Evolutionary conservation across 2,797 vertebrate species (phyloP).

Genomic region (Anas georgica): DNA sequence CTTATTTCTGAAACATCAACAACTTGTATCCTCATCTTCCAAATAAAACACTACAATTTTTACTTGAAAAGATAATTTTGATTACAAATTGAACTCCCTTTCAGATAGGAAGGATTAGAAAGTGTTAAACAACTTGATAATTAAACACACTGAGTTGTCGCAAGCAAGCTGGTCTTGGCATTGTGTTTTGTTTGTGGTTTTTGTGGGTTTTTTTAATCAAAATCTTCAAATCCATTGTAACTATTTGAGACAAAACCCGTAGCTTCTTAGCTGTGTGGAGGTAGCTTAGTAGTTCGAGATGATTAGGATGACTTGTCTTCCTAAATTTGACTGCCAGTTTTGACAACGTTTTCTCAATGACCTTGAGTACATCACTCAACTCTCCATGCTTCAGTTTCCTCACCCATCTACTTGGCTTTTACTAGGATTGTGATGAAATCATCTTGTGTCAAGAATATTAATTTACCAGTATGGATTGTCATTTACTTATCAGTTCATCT

Average conservation of each 20-base stretch:
- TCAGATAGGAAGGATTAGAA: neutral
- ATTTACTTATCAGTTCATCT: constrained; percentile 21
- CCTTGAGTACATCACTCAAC: neutral
- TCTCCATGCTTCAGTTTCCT: neutral
- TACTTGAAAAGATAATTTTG: neutral
- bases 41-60: neutral
- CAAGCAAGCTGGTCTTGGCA: neutral
- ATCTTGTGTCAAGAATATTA: neutral
- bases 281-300: neutral
- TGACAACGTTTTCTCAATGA: neutral
- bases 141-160: neutral
- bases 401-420: neutral
- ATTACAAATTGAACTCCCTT: neutral
- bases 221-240: neutral
- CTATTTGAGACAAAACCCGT: neutral
- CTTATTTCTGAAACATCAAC: neutral
- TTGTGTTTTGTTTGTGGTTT: neutral
- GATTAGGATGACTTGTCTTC: neutral
- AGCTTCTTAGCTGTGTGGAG: neutral
- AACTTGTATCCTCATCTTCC: neutral
- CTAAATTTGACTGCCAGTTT: constrained; percentile 18
- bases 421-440: neutral
- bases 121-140: neutral
- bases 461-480: constrained; percentile 17
- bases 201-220: neutral